phyloP scores from a whole-genome alignment of 2,797 vertebrate genomes.

The Schizothorax lantsangensis region DNA sequence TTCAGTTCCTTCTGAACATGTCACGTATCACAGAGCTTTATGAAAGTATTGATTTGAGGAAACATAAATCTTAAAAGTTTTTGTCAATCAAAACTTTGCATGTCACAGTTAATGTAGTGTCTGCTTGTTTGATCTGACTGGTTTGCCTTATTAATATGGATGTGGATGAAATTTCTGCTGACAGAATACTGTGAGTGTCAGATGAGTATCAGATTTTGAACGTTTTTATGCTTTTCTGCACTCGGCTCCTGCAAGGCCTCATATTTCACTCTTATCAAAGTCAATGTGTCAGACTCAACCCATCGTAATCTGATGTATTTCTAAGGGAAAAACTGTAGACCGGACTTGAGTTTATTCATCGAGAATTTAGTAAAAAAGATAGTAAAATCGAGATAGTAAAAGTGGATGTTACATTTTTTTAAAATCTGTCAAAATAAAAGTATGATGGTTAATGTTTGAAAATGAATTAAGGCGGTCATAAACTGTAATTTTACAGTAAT shows the following conservation, averaged over 20 bases:
- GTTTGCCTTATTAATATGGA: not conserved
- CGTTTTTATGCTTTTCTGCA: not conserved
- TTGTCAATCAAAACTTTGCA: not conserved
- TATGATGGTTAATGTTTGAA: too few species aligned
- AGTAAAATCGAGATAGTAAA: not conserved
- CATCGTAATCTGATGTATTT: not conserved
- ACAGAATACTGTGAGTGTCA: not conserved
- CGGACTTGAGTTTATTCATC: not conserved
- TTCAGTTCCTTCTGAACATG: not conserved
- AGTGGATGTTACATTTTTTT: not conserved
- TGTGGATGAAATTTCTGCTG: constrained; percentile 1
- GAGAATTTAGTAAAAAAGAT: not conserved
- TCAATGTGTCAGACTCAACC: not conserved
- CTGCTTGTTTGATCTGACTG: not conserved
- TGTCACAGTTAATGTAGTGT: not conserved
- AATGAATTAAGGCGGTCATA: not conserved
- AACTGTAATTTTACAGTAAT: not conserved
- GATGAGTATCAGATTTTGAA: not conserved
- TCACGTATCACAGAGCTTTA: not conserved
- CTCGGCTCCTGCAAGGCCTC: not conserved
- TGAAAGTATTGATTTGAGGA: constrained; percentile 11
- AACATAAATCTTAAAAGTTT: not conserved
- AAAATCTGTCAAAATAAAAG: too few species aligned
- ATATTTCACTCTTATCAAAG: not conserved
- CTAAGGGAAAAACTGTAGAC: not conserved